These are phyloP conservation scores for Thalassaphorura encarpata DNA, from an alignment of 1,140 invertebrate genomes.

Conservation along the genomic window DNA sequence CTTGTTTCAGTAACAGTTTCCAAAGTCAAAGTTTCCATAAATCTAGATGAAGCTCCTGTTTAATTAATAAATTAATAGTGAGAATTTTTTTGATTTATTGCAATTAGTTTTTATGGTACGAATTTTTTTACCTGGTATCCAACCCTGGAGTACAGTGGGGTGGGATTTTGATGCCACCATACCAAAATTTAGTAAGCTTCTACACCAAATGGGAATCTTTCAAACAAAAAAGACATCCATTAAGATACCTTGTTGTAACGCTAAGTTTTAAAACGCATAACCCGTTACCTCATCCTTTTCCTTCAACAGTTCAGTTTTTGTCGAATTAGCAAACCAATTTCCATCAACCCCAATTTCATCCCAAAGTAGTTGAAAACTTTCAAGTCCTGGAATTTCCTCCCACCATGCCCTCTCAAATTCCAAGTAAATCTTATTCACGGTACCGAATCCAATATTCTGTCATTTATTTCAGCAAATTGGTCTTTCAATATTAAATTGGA, in stretches of 20 bases:
- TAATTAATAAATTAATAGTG: no score
- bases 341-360: slow-evolving; percentile 2
- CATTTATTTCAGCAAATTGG: background rate
- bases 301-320: background rate
- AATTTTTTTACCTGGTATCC: no score
- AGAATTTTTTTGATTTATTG: no score
- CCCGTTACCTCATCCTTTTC: background rate
- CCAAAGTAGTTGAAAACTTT: slow-evolving; percentile 29
- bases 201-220: slow-evolving; percentile 23
- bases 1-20: slow-evolving; percentile 57
- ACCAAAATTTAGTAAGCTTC: slow-evolving; percentile 25
- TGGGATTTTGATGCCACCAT: slow-evolving; percentile 2
- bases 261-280: no score
- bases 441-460: slow-evolving; percentile 54
- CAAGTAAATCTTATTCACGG: slow-evolving; percentile 62
- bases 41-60: slow-evolving; percentile 56
- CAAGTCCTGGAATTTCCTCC: slow-evolving; percentile 12
- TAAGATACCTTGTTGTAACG: no score
- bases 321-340: background rate
- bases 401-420: slow-evolving; percentile 40
- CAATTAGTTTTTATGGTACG: no score
- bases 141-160: slow-evolving; percentile 16
- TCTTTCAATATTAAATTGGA: background rate
- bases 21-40: slow-evolving; percentile 63
- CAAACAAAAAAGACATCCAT: no score